Base-by-base conservation (phyloP, 2,888 invertebrate species). In the Brachyptera putata region DNA sequence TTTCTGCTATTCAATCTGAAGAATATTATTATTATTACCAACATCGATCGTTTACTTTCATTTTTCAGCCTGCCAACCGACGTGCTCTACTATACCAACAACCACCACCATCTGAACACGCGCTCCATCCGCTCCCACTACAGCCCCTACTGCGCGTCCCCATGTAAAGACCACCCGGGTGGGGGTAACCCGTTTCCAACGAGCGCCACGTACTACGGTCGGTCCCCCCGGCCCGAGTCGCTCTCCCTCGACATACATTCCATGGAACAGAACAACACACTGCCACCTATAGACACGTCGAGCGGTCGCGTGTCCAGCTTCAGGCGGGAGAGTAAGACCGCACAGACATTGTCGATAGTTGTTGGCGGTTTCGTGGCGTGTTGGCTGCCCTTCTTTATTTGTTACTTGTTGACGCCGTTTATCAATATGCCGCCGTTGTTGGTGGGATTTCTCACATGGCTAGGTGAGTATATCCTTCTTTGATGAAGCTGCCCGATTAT, bases 291-390 rank as follows among this genome's bases (percentile, higher is more conserved):
- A 4, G 59, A 59, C 56, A 43, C 58, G 2, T 24, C 64, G 13
- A 62, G 63, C 16, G 63, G 66, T 26, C 58, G 69, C 3, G 68
- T 72, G 14, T 70, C 74, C 4, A 73, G 74, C n/a, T 73, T 79
- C 60, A 80, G 89, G 56, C 78, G 91, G 55, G 93, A 93, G 71
- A 90, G 89, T 2, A 93, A 93, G 76, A 92, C 93, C 0, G 91
- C 91, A 2, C 91, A 91, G 70, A 92, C 92, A 0, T 73, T 93
- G 55, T 91, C 91, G 64, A 83, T 92, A 3, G 92, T 93, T 0
- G 90, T 93, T 0, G 92, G 92, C 0, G 91, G 91, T 1, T 92
- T 92, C 67, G 85, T 92, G 2, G 86, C 89, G 4, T 93, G 92
- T 69, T 93, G 93, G 93, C 73, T 92, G 25, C 92, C 92, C 0